These are phyloP conservation scores for Cephus cinctus DNA, from an alignment of 1,140 invertebrate species.

Conservation along the genomic window DNA sequence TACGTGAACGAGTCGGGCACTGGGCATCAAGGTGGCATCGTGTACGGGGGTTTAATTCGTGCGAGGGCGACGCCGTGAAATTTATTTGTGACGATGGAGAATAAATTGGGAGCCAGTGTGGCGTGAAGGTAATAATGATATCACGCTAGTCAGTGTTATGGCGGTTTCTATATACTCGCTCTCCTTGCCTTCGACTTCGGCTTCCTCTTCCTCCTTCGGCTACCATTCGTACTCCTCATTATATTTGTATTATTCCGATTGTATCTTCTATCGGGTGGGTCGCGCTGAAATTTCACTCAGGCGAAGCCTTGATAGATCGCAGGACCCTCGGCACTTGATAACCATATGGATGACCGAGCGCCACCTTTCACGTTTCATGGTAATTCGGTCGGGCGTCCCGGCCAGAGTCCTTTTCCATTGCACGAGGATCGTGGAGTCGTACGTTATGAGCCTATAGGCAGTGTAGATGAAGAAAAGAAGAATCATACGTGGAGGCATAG, in stretches of 20 bases:
- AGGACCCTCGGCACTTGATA: neutral
- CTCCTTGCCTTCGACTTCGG: neutral
- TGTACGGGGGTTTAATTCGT: no score
- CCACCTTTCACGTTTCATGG: neutral
- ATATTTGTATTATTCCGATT: constrained; percentile 3
- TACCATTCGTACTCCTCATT: no score
- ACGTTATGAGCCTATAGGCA: no score
- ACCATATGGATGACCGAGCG: constrained; percentile 2
- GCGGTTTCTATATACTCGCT: constrained; percentile 9
- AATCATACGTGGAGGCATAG: no score
- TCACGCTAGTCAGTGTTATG: constrained; percentile 23
- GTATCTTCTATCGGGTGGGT: constrained; percentile 12
- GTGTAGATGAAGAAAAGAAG: no score
- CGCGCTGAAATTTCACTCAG: constrained; percentile 29
- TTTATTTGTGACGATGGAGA: constrained; percentile 37
- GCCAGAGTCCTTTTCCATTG: no score
- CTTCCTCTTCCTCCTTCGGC: neutral
- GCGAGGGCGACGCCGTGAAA: constrained; percentile 42
- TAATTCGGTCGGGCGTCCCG: no score
- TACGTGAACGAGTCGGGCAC: no score
- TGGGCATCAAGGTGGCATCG: no score
- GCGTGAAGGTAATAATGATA: constrained; percentile 41
- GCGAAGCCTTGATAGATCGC: constrained; percentile 24
- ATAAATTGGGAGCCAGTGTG: constrained; percentile 28
- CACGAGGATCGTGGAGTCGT: no score